These are phyloP conservation scores for Cyanistes caeruleus DNA, from an alignment of 2,113 vertebrate species.

Conservation along the genomic window DNA sequence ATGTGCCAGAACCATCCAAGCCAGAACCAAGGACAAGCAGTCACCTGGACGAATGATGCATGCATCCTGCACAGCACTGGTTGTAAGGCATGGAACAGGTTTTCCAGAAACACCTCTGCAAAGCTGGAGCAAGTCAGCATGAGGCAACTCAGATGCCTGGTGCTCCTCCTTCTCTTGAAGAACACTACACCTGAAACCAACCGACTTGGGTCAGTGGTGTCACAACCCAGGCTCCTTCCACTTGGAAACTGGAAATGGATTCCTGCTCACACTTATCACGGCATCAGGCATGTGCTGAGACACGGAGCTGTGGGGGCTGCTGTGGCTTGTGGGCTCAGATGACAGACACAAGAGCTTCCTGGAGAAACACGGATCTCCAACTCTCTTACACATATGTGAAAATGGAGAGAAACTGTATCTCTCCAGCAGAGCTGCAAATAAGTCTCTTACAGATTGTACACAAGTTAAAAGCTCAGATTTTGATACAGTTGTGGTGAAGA, in stretches of 20 bases:
- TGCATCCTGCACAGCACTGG: background rate
- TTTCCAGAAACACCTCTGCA: background rate
- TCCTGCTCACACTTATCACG: background rate
- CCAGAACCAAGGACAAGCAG: background rate
- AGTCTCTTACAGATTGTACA: background rate
- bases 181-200: background rate
- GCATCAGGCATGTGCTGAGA: background rate
- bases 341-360: background rate
- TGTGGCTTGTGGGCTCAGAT: background rate
- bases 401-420: background rate
- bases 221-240: background rate
- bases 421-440: background rate
- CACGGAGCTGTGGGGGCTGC: background rate
- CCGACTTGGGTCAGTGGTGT: background rate
- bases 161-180: background rate
- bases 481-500: rapidly evolving
- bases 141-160: background rate
- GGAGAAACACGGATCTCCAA: background rate
- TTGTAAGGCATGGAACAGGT: background rate
- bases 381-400: rapidly evolving
- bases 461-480: background rate
- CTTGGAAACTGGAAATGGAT: background rate
- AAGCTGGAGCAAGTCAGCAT: background rate
- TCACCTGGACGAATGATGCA: background rate
- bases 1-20: background rate